Conservation (phyloP, 2,888 invertebrate species). For the Uropetala carovei region DNA sequence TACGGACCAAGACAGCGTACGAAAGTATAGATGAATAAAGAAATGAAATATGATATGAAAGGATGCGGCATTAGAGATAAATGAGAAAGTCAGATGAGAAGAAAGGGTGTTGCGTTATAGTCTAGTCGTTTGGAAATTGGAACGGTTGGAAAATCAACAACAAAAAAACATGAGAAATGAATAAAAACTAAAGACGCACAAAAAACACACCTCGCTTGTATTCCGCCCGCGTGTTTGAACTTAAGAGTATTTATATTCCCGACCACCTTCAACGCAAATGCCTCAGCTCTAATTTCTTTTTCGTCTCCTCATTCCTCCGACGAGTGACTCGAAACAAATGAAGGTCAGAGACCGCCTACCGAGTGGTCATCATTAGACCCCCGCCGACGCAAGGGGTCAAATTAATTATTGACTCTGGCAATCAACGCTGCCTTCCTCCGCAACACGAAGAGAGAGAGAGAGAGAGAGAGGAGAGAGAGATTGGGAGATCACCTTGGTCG, state of each 20-base stretch:
- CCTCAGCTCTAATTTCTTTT: conserved; percentile 53
- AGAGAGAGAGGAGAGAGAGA: not conserved
- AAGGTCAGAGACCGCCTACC: conserved; percentile 64
- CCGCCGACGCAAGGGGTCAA: conserved; percentile 45
- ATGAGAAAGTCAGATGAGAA: not conserved
- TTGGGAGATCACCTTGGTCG: too few species aligned
- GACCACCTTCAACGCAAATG: conserved; percentile 57
- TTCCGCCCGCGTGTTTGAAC: not conserved
- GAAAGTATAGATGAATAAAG: not conserved
- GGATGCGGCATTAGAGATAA: not conserved
- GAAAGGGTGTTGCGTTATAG: not conserved
- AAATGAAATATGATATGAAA: conserved; percentile 17
- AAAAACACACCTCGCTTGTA: not conserved
- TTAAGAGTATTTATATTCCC: conserved; percentile 27
- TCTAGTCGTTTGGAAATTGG: conserved; percentile 40
- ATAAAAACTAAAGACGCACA: not conserved
- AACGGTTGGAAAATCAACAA: conserved; percentile 21
- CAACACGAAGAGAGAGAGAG: not conserved
- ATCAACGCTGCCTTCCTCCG: conserved; percentile 37
- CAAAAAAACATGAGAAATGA: conserved; percentile 7
- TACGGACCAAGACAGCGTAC: too few species aligned
- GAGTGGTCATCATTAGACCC: conserved; percentile 66
- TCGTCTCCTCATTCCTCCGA: conserved; percentile 31
- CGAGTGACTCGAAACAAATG: conserved; percentile 59
- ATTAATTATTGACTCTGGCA: conserved; percentile 60